Conservation (phyloP, 2,888 invertebrate species). For the Ophioninae sp. region DNA sequence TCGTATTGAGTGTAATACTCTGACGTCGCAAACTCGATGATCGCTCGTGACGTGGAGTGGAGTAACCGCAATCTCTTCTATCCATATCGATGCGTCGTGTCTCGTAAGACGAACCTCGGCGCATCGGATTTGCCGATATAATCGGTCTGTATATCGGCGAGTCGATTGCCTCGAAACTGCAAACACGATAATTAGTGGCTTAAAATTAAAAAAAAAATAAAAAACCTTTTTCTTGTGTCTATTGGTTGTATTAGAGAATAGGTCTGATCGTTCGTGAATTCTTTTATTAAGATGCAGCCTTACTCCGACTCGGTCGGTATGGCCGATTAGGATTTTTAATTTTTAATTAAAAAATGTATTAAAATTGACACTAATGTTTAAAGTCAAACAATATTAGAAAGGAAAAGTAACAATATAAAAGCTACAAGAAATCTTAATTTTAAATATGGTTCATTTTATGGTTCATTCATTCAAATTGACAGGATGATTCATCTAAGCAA, state of each 20-base stretch:
- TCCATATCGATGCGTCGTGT: conserved; percentile 71
- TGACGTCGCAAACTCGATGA: conserved; percentile 73
- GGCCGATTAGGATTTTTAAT: no score
- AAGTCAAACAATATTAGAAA: background rate
- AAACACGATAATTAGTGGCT: background rate
- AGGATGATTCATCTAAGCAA: background rate
- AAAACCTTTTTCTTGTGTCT: no score
- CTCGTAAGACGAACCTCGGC: conserved; percentile 63
- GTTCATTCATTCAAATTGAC: no score
- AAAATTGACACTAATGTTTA: background rate
- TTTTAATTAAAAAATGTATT: background rate
- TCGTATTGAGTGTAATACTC: conserved; percentile 75
- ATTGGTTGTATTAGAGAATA: no score
- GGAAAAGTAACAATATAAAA: background rate
- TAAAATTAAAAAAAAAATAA: background rate
- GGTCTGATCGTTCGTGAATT: no score
- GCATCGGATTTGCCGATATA: conserved; percentile 35
- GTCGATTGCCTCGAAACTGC: conserved; percentile 52
- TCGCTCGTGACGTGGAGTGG: conserved; percentile 66
- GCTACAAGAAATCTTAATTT: background rate
- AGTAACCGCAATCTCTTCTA: conserved; percentile 68
- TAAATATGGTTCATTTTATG: background rate
- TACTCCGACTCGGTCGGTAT: no score
- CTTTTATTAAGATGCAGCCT: no score
- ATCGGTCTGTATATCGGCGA: conserved; percentile 39